Conservation (phyloP, 2,797 vertebrate genomes). For the Tenualosa thibaudeaui region DNA sequence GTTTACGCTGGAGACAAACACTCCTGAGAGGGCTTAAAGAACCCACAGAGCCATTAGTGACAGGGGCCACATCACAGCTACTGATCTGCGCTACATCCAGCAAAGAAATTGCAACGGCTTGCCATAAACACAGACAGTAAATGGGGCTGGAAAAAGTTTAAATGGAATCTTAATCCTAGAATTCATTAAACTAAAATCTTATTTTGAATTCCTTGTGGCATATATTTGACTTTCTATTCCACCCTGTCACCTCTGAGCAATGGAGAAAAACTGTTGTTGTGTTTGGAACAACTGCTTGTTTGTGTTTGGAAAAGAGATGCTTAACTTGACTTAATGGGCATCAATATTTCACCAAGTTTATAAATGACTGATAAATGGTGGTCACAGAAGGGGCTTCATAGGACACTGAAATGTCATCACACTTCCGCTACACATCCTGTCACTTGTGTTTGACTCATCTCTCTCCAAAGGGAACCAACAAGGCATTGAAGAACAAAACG, state of each 20-base stretch:
- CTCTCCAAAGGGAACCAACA: background rate
- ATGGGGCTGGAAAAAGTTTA: background rate
- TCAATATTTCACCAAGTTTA: background rate
- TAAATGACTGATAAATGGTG: background rate
- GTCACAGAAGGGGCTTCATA: background rate
- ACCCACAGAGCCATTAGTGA: constrained; percentile 39
- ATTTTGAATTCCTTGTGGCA: background rate
- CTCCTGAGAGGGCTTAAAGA: constrained; percentile 52
- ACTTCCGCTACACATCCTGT: constrained; percentile 6
- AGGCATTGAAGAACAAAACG: background rate
- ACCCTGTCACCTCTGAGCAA: background rate
- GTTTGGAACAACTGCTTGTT: too few species aligned
- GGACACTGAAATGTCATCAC: background rate
- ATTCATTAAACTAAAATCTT: background rate
- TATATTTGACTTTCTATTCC: background rate
- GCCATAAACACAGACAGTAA: background rate
- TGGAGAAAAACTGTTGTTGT: too few species aligned
- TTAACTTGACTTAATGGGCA: background rate
- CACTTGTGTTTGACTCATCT: background rate
- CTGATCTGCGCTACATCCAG: background rate
- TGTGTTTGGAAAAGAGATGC: background rate
- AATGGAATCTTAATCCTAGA: background rate
- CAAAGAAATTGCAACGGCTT: background rate
- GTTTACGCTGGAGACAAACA: constrained; percentile 67
- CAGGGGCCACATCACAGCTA: background rate